Evolutionary conservation across 2,113 vertebrate species (phyloP).

Genomic region (Clinocottus analis): DNA sequence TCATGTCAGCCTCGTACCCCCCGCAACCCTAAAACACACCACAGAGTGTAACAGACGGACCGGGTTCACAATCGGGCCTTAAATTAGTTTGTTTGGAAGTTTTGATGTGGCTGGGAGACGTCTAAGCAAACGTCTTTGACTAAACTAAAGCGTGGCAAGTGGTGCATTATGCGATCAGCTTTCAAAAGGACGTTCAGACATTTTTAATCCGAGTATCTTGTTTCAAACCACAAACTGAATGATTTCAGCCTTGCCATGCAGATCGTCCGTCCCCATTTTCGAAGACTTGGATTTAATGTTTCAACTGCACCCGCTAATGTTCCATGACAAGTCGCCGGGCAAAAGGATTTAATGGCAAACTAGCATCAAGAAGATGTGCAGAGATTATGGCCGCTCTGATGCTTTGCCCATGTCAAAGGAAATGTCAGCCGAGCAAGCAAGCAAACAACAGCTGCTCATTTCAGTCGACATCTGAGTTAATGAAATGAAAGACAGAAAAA

Average conservation of each 20-base stretch:
- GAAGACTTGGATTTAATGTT: constrained; percentile 19
- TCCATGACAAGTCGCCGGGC: constrained; percentile 24
- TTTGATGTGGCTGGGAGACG: constrained; percentile 40
- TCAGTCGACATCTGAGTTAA: constrained; percentile 69
- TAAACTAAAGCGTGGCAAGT: constrained; percentile 24
- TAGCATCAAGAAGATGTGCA: constrained; percentile 40
- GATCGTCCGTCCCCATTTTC: constrained; percentile 18
- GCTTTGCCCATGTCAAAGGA: constrained; percentile 63
- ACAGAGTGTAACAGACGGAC: background rate
- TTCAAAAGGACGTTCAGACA: constrained; percentile 30
- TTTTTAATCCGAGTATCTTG: constrained; percentile 18
- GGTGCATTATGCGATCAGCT: constrained; percentile 24
- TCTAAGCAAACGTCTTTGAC: constrained; percentile 18
- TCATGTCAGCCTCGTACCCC: constrained; percentile 47
- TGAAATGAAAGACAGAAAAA: constrained; percentile 69
- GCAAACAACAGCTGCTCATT: constrained; percentile 63
- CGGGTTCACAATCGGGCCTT: constrained; percentile 29
- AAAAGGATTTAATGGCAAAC: constrained; percentile 39
- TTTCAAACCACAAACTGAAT: constrained; percentile 16
- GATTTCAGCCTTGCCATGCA: constrained; percentile 6
- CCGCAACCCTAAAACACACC: constrained; percentile 28
- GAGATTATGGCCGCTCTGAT: constrained; percentile 59
- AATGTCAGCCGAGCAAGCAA: constrained; percentile 66
- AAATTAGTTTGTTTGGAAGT: constrained; percentile 54
- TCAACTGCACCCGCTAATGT: constrained; percentile 13